These are phyloP conservation scores for Aphidius colemani DNA, from an alignment of 2,888 invertebrate genomes.

Conservation along the genomic window DNA sequence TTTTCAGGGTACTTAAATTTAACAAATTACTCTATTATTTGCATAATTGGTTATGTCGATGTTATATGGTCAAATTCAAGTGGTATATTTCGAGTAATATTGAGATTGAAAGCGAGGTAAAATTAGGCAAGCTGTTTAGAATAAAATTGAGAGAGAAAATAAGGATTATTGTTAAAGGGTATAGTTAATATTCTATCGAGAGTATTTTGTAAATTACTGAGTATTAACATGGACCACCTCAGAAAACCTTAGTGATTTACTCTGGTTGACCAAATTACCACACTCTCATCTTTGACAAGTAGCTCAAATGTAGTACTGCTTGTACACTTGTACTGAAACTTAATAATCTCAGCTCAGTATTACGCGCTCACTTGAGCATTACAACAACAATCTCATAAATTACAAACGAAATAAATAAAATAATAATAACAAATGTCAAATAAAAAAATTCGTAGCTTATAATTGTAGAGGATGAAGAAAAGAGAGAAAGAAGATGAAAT, in stretches of 20 bases:
- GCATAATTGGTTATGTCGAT: no score
- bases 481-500: no score
- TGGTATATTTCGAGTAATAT: no score
- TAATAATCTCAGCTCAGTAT: neutral
- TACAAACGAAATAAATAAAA: neutral
- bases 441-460: neutral
- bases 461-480: neutral
- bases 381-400: neutral
- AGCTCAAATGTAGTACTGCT: neutral
- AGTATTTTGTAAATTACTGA: constrained; percentile 4
- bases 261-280: constrained; percentile 14
- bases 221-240: constrained; percentile 4
- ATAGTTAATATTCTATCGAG: no score
- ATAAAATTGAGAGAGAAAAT: no score
- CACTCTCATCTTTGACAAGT: constrained; percentile 8
- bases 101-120: no score
- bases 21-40: no score
- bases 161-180: no score
- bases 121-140: no score
- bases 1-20: no score
- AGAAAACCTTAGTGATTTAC: constrained; percentile 2
- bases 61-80: no score
- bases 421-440: neutral
- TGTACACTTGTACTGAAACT: neutral
- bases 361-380: neutral